A percentile compares a stretch with the other conserved stretches of the same genome.
Evolutionary conservation across 2,797 vertebrate species (phyloP).

Genomic region (Choloepus didactylus): DNA sequence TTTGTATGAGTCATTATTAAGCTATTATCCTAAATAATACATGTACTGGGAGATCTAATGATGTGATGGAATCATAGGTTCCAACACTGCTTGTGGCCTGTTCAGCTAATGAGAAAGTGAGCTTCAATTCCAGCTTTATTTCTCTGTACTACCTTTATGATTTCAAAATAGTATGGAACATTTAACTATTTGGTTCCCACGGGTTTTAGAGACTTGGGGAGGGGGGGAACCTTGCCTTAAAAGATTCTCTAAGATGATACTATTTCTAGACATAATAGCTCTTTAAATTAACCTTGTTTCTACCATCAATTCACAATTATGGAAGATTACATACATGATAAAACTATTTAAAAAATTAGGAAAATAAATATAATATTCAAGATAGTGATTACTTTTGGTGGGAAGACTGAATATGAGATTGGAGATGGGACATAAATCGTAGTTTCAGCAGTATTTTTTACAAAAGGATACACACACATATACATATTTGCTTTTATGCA

Average conservation of each 20-base stretch:
- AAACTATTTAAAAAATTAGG: background rate
- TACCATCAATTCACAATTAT: background rate
- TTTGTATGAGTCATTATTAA: background rate
- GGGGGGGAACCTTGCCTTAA: background rate
- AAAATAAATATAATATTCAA: background rate
- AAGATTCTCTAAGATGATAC: background rate
- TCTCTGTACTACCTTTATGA: accelerated
- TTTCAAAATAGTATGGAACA: background rate
- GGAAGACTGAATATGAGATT: background rate
- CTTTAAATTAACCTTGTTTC: background rate
- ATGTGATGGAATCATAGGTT: too few species aligned
- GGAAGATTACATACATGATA: background rate
- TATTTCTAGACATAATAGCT: background rate
- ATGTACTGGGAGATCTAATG: too few species aligned
- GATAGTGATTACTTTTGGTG: background rate
- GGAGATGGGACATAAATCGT: accelerated
- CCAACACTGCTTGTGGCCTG: too few species aligned
- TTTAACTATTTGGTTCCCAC: background rate
- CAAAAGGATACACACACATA: background rate
- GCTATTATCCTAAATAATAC: background rate
- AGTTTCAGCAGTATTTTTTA: background rate
- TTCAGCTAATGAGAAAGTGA: background rate
- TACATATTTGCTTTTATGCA: accelerated
- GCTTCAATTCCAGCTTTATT: background rate
- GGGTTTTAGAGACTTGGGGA: background rate